Evolutionary conservation across 2,888 invertebrate species (phyloP).

Genomic region (Netelia melanura): DNA sequence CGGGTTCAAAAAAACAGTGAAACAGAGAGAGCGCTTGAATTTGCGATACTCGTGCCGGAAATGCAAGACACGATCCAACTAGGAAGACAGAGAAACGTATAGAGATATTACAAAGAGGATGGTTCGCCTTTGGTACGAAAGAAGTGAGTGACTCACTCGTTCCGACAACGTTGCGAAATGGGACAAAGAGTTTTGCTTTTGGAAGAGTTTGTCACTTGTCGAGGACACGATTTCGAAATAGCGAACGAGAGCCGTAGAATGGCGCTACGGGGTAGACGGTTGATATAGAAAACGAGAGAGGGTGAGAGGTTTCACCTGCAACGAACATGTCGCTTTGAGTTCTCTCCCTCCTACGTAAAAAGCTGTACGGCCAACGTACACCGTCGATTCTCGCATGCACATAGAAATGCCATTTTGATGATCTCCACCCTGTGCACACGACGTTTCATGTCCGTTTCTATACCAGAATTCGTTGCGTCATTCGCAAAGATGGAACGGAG

Average conservation of each 20-base stretch:
- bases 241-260: background rate
- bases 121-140: slow-evolving; percentile 29
- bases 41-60: slow-evolving; percentile 1
- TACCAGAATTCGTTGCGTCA: background rate
- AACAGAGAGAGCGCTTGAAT: background rate
- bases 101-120: slow-evolving; percentile 11
- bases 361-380: background rate
- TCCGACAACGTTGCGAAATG: slow-evolving; percentile 30
- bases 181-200: slow-evolving; percentile 55
- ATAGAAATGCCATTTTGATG: background rate
- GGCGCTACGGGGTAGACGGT: background rate
- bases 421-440: background rate
- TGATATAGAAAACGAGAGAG: background rate
- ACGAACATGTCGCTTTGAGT: slow-evolving; percentile 39
- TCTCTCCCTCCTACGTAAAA: slow-evolving; percentile 9
- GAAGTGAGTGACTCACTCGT: slow-evolving; percentile 18
- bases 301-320: slow-evolving; percentile 1
- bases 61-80: background rate
- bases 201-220: slow-evolving; percentile 48
- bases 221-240: slow-evolving; percentile 36
- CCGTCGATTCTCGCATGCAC: background rate
- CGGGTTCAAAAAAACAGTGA: background rate
- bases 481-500: background rate
- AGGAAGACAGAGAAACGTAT: slow-evolving; percentile 15
- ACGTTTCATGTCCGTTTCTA: background rate